phyloP scores from a whole-genome alignment of 2,888 invertebrate genomes.

The Aphidius colemani region DNA sequence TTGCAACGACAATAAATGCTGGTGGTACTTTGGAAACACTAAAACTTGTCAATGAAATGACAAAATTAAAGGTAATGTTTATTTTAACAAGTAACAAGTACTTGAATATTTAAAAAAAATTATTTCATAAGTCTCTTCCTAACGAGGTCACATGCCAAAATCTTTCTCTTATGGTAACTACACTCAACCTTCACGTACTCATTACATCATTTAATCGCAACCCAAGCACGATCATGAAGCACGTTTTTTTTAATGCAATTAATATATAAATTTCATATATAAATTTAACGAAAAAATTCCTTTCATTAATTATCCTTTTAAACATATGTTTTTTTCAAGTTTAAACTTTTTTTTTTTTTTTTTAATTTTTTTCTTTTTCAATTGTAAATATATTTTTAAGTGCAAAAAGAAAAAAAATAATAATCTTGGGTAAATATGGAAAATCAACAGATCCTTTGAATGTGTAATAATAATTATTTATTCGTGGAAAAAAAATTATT shows the following conservation, averaged over 20 bases:
- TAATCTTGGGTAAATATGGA: background rate
- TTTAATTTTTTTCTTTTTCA: background rate
- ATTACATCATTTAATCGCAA: constrained; percentile 23
- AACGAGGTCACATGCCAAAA: constrained; percentile 32
- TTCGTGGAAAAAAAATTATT: no score
- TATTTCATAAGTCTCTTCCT: constrained; percentile 32
- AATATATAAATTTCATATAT: constrained; percentile 14
- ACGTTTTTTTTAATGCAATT: constrained; percentile 19
- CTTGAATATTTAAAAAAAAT: constrained; percentile 16
- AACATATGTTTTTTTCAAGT: background rate
- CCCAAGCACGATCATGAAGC: constrained; percentile 14
- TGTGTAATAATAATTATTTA: background rate
- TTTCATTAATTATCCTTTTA: background rate
- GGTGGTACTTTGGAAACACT: constrained; percentile 69
- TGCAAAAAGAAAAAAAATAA: background rate
- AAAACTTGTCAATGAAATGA: constrained; percentile 69
- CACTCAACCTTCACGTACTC: constrained; percentile 8
- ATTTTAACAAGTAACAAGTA: constrained; percentile 37
- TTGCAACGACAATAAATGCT: constrained; percentile 74
- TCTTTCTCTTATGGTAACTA: constrained; percentile 30
- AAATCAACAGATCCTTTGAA: constrained; percentile 17
- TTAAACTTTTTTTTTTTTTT: background rate
- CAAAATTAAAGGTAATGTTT: constrained; percentile 65
- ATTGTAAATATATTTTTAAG: background rate
- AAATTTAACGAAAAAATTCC: background rate